These are phyloP conservation scores for Alligator sinensis DNA, from an alignment of 2,113 vertebrate genomes.

Conservation along the genomic window DNA sequence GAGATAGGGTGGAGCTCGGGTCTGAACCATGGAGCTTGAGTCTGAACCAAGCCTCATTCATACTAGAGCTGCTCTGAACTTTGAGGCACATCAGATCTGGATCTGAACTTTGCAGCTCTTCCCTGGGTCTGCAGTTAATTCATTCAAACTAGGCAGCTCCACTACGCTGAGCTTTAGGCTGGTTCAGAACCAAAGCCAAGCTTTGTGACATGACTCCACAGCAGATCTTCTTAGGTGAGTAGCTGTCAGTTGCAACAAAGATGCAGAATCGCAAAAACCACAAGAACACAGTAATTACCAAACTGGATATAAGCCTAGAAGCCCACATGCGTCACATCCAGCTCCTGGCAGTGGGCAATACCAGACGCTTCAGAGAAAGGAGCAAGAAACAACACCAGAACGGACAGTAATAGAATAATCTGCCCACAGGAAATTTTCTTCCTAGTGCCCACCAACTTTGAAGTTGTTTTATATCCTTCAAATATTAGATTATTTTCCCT, in stretches of 20 bases:
- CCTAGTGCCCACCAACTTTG: not conserved
- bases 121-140: not conserved
- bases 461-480: not conserved
- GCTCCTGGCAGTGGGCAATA: not conserved
- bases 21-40: not conserved
- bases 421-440: not conserved
- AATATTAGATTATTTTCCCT: not conserved
- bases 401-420: not conserved
- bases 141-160: not conserved
- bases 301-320: not conserved
- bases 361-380: not conserved
- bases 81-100: not conserved
- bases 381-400: not conserved
- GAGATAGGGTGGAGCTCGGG: too few relatives aligned
- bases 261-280: not conserved
- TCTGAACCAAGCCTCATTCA: not conserved
- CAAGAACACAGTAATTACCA: not conserved
- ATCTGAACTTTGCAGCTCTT: not conserved
- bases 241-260: not conserved
- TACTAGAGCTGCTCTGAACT: not conserved
- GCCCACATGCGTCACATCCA: not conserved
- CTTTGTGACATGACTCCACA: rapidly evolving
- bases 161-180: not conserved
- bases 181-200: not conserved
- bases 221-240: not conserved